Evolutionary conservation across 2,113 vertebrate genomes (phyloP), one percentile per base, ranked within the genome.

Genomic region (Anolis carolinensis): DNA sequence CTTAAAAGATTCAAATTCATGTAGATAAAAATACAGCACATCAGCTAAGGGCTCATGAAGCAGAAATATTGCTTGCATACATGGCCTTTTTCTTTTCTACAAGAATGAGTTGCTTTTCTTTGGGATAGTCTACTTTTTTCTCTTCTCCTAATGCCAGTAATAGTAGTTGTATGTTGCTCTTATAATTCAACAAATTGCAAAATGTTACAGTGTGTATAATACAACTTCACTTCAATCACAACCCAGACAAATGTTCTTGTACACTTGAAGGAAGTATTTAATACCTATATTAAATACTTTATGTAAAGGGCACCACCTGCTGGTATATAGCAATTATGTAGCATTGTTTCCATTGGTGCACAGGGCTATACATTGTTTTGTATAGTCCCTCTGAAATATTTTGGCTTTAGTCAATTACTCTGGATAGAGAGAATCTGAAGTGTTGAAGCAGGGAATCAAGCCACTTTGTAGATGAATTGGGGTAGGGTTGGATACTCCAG

Each of bases 241-340:
- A 13, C 32, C 14, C 34, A 39, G 71, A 75, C 25, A 48, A 27
- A 11, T 27, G 23, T 25, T 55, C 16, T 50, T 55, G 27, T 55
- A 20, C 18, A 23, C 16, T 76, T 52, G 52, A 77, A 77, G 50
- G 75, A 55, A 55, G 52, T 7, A 32, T 30, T 77, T 55, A n/a
- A 55, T 32, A 30, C 55, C 48, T 48, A 20, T 7, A 52, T 77
- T 32, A 77, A 48, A 16, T 32, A 52, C 48, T 77, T 55, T 32
- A 32, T 55, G 75, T n/a, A 77, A 77, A 55, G 75, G 14, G 74
- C 74, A 76, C 74, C 74, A 76, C 44, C 44, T 76, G 48, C 75
- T 32, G 27, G 50, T 16, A 52, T 27, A 77, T 30, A 77, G 75
- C 30, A 55, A 32, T n/a, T 55, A 52, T n/a, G 14, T n/a, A 55